These are phyloP conservation scores for Drosophila virilis DNA, from an alignment of 1,140 invertebrate species.

Conservation along the genomic window DNA sequence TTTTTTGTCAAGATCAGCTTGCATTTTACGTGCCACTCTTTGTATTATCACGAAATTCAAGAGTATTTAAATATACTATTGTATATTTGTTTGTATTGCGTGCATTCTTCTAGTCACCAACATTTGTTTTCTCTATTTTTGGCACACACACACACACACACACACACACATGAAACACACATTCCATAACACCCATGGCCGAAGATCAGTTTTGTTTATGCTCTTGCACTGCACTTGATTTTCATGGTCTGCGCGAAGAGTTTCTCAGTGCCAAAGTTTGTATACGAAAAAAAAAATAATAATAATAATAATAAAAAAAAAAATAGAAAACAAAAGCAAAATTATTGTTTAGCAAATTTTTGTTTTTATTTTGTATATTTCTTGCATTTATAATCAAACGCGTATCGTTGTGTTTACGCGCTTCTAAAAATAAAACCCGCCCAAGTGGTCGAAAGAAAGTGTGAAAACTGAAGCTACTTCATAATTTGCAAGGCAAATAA, in stretches of 20 bases:
- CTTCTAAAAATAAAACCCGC: constrained; percentile 62
- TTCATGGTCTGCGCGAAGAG: constrained; percentile 54
- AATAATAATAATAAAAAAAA: constrained; percentile 6
- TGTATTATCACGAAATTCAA: not conserved
- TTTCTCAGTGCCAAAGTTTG: constrained; percentile 55
- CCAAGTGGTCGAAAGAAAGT: constrained; percentile 63
- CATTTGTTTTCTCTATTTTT: constrained; percentile 38
- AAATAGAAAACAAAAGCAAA: constrained; percentile 49
- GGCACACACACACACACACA: constrained; percentile 12
- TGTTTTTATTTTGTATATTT: not conserved
- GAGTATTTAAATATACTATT: constrained; percentile 4
- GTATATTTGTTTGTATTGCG: constrained; percentile 2
- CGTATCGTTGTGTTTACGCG: constrained; percentile 47
- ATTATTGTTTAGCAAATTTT: constrained; percentile 30
- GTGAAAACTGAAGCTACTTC: constrained; percentile 71
- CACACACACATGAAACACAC: not conserved
- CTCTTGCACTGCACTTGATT: constrained; percentile 56
- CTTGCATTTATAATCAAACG: constrained; percentile 49
- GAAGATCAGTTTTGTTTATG: constrained; percentile 45
- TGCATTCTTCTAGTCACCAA: constrained; percentile 8
- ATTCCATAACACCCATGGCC: constrained; percentile 41
- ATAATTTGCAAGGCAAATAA: constrained; percentile 65
- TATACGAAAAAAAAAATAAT: constrained; percentile 9
- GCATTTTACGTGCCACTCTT: not conserved
- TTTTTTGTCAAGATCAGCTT: too few species aligned